A percentile compares a stretch with the other conserved stretches of the same genome.
These are phyloP conservation scores for Glossophaga mutica DNA, from an alignment of 2,797 vertebrate species.

Conservation along the genomic window DNA sequence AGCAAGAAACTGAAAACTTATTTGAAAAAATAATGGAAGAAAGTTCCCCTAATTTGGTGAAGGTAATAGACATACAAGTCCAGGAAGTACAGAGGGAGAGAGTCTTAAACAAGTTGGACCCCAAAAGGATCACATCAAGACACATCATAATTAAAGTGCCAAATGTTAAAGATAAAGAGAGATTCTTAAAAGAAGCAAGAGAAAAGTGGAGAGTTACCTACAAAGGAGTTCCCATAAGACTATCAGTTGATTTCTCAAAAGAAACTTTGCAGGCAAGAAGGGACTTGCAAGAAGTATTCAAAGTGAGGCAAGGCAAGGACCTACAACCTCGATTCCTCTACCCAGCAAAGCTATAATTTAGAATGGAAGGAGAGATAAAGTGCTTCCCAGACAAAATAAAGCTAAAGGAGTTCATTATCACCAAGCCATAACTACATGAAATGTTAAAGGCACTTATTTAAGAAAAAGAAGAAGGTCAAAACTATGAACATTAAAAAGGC, in stretches of 20 bases:
- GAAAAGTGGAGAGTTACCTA: not conserved
- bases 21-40: not conserved
- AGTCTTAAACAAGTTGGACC: not conserved
- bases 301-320: not conserved
- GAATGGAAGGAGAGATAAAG: not conserved
- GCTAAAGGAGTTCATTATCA: not conserved
- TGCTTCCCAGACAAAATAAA: not conserved
- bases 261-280: not conserved
- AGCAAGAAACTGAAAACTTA: not conserved
- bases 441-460: not conserved
- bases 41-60: not conserved
- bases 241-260: not conserved
- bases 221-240: not conserved
- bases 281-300: not conserved
- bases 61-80: not conserved
- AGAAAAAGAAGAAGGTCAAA: not conserved
- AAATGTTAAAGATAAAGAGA: not conserved
- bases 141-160: not conserved
- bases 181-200: not conserved
- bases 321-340: not conserved
- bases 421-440: not conserved
- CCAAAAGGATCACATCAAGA: not conserved
- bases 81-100: not conserved
- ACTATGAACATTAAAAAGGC: not conserved
- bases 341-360: not conserved